Base-by-base conservation (phyloP, 2,113 vertebrate genomes). In the Canis aureus region DNA sequence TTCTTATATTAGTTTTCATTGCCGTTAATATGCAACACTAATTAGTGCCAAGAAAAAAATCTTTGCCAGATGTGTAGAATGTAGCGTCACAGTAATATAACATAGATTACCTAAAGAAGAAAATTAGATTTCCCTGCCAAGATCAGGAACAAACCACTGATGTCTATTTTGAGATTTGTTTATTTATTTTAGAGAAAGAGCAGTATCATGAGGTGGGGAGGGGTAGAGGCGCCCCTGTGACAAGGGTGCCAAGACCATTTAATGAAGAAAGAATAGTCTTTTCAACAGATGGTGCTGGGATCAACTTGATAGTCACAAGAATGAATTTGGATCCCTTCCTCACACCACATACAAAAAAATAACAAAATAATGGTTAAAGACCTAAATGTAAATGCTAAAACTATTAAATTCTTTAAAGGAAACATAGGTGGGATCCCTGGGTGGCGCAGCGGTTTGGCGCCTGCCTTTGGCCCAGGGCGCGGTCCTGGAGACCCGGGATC, bases 31-130 rank as follows among this genome's bases (percentile, higher is more conserved):
- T 82, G 20, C 43, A 73, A n/a, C 92, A 71, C 51, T 59, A 81
- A 55, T 93, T 11, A 51, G 19, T 85, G 22, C 38, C 35, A 73
- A 79, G 62, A 69, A 91, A 59, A 43, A 57, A 43, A 92, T 74
- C n/a, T 79, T 84, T 85, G 23, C 29, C 17, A 86, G 22, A 80
- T 95, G 5, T 59, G 49, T 90, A 76, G 17, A 88, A 59, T 51
- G 23, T 66, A 59, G 43, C 86, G 17, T 95, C 35, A 85, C 16
- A 93, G 51, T 89, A 53, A 62, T 93, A 22, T 96, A 57, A 81
- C 88, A 93, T 74, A 17, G 16, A 55, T 91, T 82, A 78, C 67
- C 78, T 91, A 74, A 91, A 82, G 85, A 79, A 73, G 55, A 94
- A 86, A 74, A 95, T 43, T 49, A 43, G 27, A 25, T 84, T 84